Base-by-base conservation (phyloP, 2,797 vertebrate species). In the Aulostomus chinensis region DNA sequence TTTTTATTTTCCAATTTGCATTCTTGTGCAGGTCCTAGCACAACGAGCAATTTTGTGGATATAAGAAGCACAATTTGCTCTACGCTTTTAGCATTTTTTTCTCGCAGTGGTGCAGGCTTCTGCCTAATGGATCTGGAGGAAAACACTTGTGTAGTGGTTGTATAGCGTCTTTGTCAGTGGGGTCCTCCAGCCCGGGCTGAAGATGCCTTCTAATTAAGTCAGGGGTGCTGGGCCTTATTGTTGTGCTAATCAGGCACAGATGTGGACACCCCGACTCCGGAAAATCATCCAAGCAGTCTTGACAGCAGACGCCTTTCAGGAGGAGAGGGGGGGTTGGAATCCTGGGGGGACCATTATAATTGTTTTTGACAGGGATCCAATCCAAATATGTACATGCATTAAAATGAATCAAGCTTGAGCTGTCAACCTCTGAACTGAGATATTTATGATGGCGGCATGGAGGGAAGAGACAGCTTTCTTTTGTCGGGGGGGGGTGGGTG, bases 241-340 rank as follows among this genome's bases (percentile, higher is more conserved):
- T 91, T 90, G 87, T 90, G 89, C 75, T 89, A 91, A 92, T 89
- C 67, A 89, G 81, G 72, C 88, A 90, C 87, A 91, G 88, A 91
- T 91, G 91, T 89, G 89, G 81, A 89, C 86, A 88, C 83, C 88
- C 73, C 53, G 75, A 78, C 86, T 85, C 84, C 68, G 76, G 63
- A 85, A 88, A 87, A 88, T 83, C 78, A 84, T 85, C 80, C 56
- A 43, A 81, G 78, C 83, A 78, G 80, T 69, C 65, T 34, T 86
- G 81, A 86, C 81, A 84, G 76, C 74, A 78, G 80, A 86, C 68
- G 83, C 81, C 80, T 81, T 73, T 69, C 52, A 16, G 68, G 66
- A 46, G 57, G 54, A 53, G 41, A 43, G 28, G 34, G 47, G 59
- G 57, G 42, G 9, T 9, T n/a, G 47, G 52, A 63, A 57, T 78